Percentiles rank a stretch among this genome's conserved stretches.
These are phyloP conservation scores for Drosophila rellima DNA, from an alignment of 2,888 invertebrate species.

Conservation along the genomic window DNA sequence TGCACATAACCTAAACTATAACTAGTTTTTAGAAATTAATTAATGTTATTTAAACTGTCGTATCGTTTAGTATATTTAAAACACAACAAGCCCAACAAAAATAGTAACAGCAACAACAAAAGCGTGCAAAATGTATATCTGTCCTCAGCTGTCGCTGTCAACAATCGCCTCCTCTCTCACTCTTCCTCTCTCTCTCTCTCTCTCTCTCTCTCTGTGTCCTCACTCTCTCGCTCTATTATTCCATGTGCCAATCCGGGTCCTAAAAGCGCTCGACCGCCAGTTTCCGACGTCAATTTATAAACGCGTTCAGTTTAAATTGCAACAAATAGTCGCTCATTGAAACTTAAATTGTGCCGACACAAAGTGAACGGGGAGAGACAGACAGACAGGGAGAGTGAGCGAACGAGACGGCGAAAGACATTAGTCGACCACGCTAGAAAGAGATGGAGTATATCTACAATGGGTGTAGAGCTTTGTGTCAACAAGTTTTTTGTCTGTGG, in stretches of 20 bases:
- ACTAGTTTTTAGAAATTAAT: slow-evolving; percentile 68
- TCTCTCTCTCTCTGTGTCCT: not conserved
- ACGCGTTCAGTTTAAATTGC: slow-evolving; percentile 81
- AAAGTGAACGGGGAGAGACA: slow-evolving; percentile 59
- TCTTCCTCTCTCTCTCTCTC: not conserved
- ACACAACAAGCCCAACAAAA: slow-evolving; percentile 40
- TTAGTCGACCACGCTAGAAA: slow-evolving; percentile 37
- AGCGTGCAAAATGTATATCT: slow-evolving; percentile 45
- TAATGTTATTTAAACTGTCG: slow-evolving; percentile 71
- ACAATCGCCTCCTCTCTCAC: slow-evolving; percentile 39
- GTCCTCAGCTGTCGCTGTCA: slow-evolving; percentile 48
- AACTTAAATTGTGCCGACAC: slow-evolving; percentile 80
- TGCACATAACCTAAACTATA: slow-evolving; percentile 29
- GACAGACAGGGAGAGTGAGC: slow-evolving; percentile 8
- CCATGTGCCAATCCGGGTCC: slow-evolving; percentile 31
- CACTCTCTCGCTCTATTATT: not conserved
- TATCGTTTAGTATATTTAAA: slow-evolving; percentile 42
- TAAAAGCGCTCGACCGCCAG: slow-evolving; percentile 62
- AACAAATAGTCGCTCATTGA: slow-evolving; percentile 82
- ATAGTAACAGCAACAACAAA: slow-evolving; percentile 23
- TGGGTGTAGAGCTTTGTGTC: slow-evolving; percentile 71
- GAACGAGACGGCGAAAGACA: not conserved
- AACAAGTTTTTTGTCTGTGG: slow-evolving; percentile 71
- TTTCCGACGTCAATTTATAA: slow-evolving; percentile 79
- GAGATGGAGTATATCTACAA: slow-evolving; percentile 36